A percentile compares a stretch with the other conserved stretches of the same genome.
These are phyloP conservation scores for Chymomyza fuscimana DNA, from an alignment of 2,888 invertebrate species.

Conservation along the genomic window DNA sequence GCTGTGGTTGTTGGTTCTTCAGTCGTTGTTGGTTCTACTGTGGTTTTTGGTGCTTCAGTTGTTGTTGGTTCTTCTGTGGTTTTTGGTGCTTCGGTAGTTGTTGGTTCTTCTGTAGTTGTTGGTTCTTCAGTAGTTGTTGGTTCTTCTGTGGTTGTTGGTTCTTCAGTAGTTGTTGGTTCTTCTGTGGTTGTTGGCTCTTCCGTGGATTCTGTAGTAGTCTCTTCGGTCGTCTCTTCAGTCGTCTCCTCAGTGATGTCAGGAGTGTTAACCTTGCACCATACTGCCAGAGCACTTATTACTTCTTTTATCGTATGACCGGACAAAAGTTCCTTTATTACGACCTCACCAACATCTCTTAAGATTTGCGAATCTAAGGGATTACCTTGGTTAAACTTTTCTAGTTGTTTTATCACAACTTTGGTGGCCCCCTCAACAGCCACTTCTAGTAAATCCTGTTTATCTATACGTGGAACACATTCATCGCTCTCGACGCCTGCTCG, in stretches of 20 bases:
- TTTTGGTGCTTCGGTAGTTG: no score
- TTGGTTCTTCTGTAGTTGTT: neutral
- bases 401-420: slow-evolving; percentile 5
- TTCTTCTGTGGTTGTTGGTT: no score
- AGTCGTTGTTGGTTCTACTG: neutral
- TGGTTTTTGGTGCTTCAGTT: neutral
- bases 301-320: slow-evolving; percentile 7
- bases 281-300: slow-evolving; percentile 1
- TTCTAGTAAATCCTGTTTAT: slow-evolving; percentile 22
- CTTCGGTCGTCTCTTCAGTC: no score
- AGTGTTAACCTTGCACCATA: slow-evolving; percentile 16
- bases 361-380: neutral
- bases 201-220: neutral
- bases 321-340: slow-evolving; percentile 10
- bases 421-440: neutral
- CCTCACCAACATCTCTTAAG: neutral
- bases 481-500: neutral
- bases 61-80: neutral
- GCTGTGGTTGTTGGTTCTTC: neutral
- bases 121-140: neutral
- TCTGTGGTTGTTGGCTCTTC: neutral
- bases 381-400: neutral
- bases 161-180: neutral
- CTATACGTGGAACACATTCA: neutral
- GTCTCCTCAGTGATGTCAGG: neutral